Evolutionary conservation across 2,888 invertebrate genomes (phyloP).

Genomic region (Calliopum simillimum): DNA sequence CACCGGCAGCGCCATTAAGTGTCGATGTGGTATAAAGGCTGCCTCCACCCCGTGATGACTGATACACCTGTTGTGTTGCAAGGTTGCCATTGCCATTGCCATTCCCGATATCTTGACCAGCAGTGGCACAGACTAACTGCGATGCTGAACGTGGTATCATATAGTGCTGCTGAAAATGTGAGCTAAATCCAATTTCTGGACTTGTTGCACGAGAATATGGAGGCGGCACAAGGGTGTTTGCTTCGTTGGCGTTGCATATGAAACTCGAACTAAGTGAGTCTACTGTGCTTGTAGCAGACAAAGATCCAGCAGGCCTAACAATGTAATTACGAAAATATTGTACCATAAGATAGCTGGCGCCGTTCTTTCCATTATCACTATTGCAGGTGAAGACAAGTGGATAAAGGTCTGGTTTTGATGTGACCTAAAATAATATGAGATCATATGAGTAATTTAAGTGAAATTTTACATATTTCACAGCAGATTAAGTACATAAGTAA

Average conservation of each 20-base stretch:
- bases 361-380: conserved; percentile 76
- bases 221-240: conserved; percentile 85
- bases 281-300: conserved; percentile 87
- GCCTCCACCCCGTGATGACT: conserved; percentile 45
- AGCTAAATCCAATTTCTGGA: conserved; percentile 73
- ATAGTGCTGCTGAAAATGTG: conserved; percentile 61
- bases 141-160: conserved; percentile 72
- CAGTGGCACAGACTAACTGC: conserved; percentile 69
- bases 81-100: conserved; percentile 41
- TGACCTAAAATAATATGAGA: conserved; percentile 72
- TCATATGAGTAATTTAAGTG: not conserved
- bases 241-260: conserved; percentile 88
- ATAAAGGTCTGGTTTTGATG: conserved; percentile 87
- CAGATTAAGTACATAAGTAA: not conserved
- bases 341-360: conserved; percentile 84
- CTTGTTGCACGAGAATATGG: conserved; percentile 85
- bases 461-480: not conserved
- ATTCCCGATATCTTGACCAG: conserved; percentile 45
- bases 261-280: conserved; percentile 90
- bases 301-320: conserved; percentile 79
- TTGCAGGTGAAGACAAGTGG: conserved; percentile 86
- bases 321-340: conserved; percentile 86
- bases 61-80: conserved; percentile 49
- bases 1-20: conserved; percentile 43
- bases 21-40: conserved; percentile 46